phyloP scores from a whole-genome alignment of 1,140 invertebrate species.

The Matsumurasca onukii region DNA sequence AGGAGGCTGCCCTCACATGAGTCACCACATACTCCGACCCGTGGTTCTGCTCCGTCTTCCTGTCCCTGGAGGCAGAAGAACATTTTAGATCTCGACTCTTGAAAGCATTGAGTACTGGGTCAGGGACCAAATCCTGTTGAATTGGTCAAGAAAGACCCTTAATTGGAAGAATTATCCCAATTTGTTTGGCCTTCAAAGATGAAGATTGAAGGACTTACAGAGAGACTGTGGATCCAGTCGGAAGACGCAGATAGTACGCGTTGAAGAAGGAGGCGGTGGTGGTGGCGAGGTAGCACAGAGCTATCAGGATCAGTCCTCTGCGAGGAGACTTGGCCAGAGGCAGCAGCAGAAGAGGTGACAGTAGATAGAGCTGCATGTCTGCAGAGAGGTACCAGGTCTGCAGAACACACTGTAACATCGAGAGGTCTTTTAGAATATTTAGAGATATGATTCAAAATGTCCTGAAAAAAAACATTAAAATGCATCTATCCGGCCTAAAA shows the following conservation, averaged over 20 bases:
- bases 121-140: no score
- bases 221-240: not conserved
- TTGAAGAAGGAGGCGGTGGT: conserved; percentile 1
- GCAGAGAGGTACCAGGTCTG: conserved; percentile 21
- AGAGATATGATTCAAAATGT: no score
- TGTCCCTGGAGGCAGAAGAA: conserved; percentile 7
- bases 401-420: conserved; percentile 8
- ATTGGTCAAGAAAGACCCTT: no score
- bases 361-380: conserved; percentile 21
- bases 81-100: no score
- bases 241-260: conserved; percentile 2
- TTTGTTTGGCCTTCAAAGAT: no score
- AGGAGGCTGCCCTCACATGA: conserved; percentile 16
- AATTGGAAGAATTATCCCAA: no score
- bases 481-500: no score
- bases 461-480: no score
- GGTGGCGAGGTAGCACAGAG: conserved; percentile 3
- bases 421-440: not conserved
- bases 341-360: conserved; percentile 12
- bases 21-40: conserved; percentile 14
- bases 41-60: conserved; percentile 21
- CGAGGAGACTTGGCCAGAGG: not conserved
- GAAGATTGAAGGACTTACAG: conserved; percentile 11
- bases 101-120: no score
- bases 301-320: not conserved